Percentiles rank a stretch among this genome's conserved stretches.
Conservation (phyloP, 1,140 invertebrate genomes). For the Meloidogyne hapla region DNA sequence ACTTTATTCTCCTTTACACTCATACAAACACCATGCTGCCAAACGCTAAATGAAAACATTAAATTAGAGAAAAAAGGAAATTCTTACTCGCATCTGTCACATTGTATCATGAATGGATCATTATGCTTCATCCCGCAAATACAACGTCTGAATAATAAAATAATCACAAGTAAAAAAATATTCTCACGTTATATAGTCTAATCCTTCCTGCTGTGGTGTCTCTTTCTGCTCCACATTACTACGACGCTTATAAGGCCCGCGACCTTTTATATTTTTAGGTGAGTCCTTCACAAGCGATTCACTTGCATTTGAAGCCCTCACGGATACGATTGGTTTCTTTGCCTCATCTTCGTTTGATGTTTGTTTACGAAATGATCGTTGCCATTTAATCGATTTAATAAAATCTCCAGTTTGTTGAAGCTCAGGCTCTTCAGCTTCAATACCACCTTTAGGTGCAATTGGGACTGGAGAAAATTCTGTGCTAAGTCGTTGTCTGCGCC, state of each 20-base stretch:
- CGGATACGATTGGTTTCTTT: background rate
- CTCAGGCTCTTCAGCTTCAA: background rate
- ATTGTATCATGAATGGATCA: slow-evolving; percentile 47
- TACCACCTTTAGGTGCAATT: background rate
- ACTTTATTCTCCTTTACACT: slow-evolving; percentile 25
- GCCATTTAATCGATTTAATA: background rate
- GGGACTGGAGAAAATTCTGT: background rate
- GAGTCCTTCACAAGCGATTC: background rate
- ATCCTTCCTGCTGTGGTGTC: background rate
- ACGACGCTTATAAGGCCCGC: no score
- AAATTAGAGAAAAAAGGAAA: slow-evolving; percentile 16
- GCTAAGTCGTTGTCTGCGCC: background rate
- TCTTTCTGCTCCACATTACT: background rate
- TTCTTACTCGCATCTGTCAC: slow-evolving; percentile 40
- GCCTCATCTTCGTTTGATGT: background rate
- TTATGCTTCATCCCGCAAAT: slow-evolving; percentile 21
- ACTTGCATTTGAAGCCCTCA: background rate
- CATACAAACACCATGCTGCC: slow-evolving; percentile 48
- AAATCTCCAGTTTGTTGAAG: background rate
- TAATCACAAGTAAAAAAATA: background rate
- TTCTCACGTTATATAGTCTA: background rate
- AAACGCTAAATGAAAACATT: slow-evolving; percentile 37
- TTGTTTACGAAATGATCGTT: background rate
- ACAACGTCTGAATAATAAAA: slow-evolving; percentile 2
- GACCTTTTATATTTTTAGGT: background rate